phyloP scores from a whole-genome alignment of 35 echinoderm and acorn worm species.

The Acanthaster planci region DNA sequence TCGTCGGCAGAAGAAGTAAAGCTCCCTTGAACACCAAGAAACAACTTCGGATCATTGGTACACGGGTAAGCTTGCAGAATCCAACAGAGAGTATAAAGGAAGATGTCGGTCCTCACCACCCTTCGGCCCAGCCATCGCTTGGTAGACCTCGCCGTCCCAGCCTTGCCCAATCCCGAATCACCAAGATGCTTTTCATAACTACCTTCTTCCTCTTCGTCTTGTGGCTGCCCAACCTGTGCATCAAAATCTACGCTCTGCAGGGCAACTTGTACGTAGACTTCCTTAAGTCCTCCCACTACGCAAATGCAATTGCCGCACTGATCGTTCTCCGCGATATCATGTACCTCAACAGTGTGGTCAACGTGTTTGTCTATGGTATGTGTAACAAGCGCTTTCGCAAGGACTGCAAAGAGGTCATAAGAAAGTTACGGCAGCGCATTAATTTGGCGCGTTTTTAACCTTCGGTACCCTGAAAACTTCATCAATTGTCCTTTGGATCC shows the following conservation, averaged over 20 bases:
- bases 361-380: conserved; percentile 3
- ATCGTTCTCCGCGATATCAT: background rate
- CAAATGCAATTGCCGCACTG: background rate
- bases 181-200: background rate
- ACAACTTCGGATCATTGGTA: too few relatives aligned
- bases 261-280: conserved; percentile 7
- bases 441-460: too few relatives aligned
- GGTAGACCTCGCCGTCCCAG: background rate
- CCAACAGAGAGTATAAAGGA: too few relatives aligned
- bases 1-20: too few relatives aligned
- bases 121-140: too few relatives aligned
- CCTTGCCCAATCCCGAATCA: background rate
- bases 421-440: too few relatives aligned
- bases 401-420: background rate
- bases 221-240: background rate
- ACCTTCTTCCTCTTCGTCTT: background rate
- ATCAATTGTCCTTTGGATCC: too few relatives aligned
- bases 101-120: too few relatives aligned
- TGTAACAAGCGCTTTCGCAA: background rate
- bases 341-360: background rate
- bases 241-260: background rate
- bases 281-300: background rate
- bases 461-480: too few relatives aligned
- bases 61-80: too few relatives aligned
- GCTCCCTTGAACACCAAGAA: too few relatives aligned